These are phyloP conservation scores for Phymorhynchus buccinoides DNA, from an alignment of 1,140 invertebrate genomes.

Conservation along the genomic window DNA sequence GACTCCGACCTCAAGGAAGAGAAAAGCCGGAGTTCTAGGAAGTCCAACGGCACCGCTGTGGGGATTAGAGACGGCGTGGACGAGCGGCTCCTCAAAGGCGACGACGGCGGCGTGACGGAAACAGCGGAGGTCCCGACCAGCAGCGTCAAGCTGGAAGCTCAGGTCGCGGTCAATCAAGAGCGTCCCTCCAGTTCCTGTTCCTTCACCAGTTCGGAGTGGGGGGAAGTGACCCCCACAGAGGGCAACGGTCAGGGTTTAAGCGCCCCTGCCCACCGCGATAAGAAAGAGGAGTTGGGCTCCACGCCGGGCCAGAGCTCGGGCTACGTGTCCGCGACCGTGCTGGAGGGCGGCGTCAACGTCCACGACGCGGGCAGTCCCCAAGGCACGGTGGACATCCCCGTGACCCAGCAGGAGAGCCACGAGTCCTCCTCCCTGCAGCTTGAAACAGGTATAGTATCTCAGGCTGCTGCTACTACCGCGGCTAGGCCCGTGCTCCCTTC, in stretches of 20 bases:
- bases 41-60: background rate
- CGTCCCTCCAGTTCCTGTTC: conserved; percentile 25
- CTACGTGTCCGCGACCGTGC: conserved; percentile 12
- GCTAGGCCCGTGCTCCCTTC: background rate
- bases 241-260: background rate
- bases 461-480: background rate
- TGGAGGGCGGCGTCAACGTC: background rate
- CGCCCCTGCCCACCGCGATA: background rate
- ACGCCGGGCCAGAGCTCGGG: conserved; percentile 20
- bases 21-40: background rate
- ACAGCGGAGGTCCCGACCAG: no score
- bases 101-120: no score
- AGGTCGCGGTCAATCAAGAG: background rate
- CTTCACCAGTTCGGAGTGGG: conserved; percentile 38
- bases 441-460: background rate
- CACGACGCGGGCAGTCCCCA: no score
- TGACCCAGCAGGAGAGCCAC: background rate
- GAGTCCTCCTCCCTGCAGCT: background rate
- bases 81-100: no score
- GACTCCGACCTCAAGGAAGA: conserved; percentile 21
- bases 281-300: conserved; percentile 7
- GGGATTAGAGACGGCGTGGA: background rate
- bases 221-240: conserved; percentile 28
- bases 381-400: background rate
- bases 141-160: no score